Conservation (phyloP, 2,888 invertebrate species). For the Cryptosula pallasiana region DNA sequence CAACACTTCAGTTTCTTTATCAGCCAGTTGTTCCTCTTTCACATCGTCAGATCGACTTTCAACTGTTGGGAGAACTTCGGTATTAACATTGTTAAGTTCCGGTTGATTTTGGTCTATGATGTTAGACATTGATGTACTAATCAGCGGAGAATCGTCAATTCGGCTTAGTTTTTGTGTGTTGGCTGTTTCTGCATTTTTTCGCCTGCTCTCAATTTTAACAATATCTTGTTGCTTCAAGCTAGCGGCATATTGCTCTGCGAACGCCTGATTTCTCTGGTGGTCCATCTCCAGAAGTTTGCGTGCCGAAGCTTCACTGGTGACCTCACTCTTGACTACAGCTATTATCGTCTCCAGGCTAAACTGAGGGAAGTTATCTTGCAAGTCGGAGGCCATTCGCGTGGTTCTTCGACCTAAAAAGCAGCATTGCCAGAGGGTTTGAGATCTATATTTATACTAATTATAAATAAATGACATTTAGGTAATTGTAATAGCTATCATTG, state of each 20-base stretch:
- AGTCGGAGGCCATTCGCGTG: background rate
- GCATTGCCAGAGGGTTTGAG: no score
- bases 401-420: constrained; percentile 10
- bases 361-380: constrained; percentile 12
- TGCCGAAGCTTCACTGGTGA: constrained; percentile 10
- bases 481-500: no score
- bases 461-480: no score
- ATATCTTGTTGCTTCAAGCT: background rate
- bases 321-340: constrained; percentile 1
- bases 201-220: background rate
- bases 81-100: no score
- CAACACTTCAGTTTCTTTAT: background rate
- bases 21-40: background rate
- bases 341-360: background rate
- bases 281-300: background rate
- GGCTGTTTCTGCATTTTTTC: background rate
- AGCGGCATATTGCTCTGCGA: constrained; percentile 5
- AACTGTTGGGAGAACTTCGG: background rate
- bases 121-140: background rate
- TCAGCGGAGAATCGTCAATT: background rate
- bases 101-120: background rate
- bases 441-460: no score
- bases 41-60: background rate
- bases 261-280: background rate
- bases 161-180: background rate